phyloP scores from a whole-genome alignment of 2,797 vertebrate species.

The Trachops cirrhosus region DNA sequence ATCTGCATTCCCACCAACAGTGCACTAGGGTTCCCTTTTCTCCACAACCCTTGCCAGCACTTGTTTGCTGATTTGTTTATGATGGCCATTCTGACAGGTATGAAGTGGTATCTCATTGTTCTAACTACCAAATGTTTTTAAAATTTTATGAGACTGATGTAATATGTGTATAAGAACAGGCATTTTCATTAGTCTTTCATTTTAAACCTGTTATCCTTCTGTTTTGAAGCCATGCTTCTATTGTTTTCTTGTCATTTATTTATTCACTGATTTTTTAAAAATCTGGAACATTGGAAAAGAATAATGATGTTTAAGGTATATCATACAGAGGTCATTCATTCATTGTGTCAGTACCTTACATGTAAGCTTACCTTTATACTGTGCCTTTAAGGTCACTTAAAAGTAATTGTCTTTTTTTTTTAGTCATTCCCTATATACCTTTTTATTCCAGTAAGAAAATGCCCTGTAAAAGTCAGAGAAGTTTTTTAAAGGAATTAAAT shows the following conservation, averaged over 20 bases:
- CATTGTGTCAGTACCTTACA: neutral
- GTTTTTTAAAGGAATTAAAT: conserved; percentile 24
- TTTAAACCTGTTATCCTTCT: neutral
- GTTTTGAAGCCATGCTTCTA: neutral
- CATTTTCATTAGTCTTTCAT: neutral
- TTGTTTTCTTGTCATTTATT: neutral
- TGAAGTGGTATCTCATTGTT: no score
- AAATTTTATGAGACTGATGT: neutral
- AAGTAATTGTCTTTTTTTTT: neutral
- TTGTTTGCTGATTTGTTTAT: no score
- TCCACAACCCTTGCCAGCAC: no score
- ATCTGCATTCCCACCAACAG: no score
- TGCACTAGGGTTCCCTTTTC: no score
- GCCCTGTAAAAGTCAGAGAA: neutral
- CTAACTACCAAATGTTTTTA: neutral
- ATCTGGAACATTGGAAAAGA: conserved; percentile 20
- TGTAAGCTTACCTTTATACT: neutral
- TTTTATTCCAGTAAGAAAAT: conserved; percentile 40
- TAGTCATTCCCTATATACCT: neutral
- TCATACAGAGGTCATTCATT: neutral
- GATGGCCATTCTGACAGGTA: no score
- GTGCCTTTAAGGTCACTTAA: conserved; percentile 22
- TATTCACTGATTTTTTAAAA: neutral
- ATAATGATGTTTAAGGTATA: neutral
- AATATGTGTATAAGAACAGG: neutral